Base-by-base conservation (phyloP, 2,888 invertebrate species). In the Sesamia inferens region DNA sequence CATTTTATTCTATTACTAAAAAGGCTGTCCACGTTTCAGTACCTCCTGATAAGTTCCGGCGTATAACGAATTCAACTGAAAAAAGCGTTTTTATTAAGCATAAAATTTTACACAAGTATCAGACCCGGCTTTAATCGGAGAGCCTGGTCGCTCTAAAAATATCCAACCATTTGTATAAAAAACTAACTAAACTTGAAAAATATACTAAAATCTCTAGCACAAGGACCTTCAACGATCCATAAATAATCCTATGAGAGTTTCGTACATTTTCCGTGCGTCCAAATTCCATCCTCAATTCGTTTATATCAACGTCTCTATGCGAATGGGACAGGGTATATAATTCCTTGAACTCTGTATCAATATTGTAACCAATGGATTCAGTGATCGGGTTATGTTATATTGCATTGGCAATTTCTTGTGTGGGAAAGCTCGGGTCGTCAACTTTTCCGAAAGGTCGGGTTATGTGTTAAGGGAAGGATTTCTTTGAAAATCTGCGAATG, bases 361-460 rank as follows among this genome's bases (percentile, higher is more conserved):
- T 83, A 84, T 79, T 83, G 79, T 81, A 75, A 68, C 64, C 68
- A 71, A 73, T 78, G 76, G 76, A 75, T 79, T 68, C 71, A 68
- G 61, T 76, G 75, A 81, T 81, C 75, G 79, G 77, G 73, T 83
- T 76, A 81, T 74, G 68, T 68, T 76, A 83, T 81, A 84, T 84
- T 79, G 76, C 81, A 82, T 84, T 79, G 79, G 73, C 76, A 84
- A 84, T 84, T 84, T 84, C 84, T 84, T 75, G 81, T 81, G 58
- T 71, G 70, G 69, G 73, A 69, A 79, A 73, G 69, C 58, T 66
- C 22, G 61, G 69, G 31, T 73, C 71, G 75, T 83, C 71, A 63
- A 58, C 68, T 59, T 72, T 72, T 54, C 64, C 59, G 10, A 48
- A 65, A 67, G 67, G 63, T 74, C 54, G 68, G 58, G 39, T 44